These are phyloP conservation scores for Gymnorhina tibicen DNA, from an alignment of 2,113 vertebrate genomes.

Conservation along the genomic window DNA sequence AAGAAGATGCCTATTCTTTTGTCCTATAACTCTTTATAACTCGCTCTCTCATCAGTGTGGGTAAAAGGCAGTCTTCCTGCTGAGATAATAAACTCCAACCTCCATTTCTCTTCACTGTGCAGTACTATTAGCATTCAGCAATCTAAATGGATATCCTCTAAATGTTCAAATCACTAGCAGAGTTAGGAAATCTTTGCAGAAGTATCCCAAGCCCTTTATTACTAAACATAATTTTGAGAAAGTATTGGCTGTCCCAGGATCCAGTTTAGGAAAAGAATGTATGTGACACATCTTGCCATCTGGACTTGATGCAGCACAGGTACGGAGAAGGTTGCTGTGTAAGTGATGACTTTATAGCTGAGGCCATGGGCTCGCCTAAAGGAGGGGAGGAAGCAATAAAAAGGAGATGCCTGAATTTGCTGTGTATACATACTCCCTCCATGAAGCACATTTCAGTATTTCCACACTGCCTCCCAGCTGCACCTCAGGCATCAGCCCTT, in stretches of 20 bases:
- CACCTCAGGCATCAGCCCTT: neutral
- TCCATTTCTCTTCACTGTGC: neutral
- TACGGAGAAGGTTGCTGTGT: neutral
- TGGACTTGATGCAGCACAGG: neutral
- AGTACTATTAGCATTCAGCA: neutral
- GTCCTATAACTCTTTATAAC: neutral
- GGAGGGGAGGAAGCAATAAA: neutral
- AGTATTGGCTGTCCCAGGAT: neutral
- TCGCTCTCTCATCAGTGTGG: neutral
- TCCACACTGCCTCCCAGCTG: neutral
- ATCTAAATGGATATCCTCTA: neutral
- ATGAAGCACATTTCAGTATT: neutral
- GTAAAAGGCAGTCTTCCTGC: conserved; percentile 3
- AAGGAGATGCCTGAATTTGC: neutral
- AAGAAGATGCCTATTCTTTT: conserved; percentile 11
- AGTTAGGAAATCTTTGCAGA: neutral
- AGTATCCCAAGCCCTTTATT: neutral
- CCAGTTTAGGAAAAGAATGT: neutral
- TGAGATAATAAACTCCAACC: conserved; percentile 8
- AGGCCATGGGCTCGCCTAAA: neutral
- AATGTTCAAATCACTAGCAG: neutral
- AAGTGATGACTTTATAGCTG: neutral
- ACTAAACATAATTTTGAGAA: neutral
- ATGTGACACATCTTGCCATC: neutral
- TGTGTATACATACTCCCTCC: neutral